Base-by-base conservation (phyloP, 2,797 vertebrate species). In the Pantherophis alleghaniensis region DNA sequence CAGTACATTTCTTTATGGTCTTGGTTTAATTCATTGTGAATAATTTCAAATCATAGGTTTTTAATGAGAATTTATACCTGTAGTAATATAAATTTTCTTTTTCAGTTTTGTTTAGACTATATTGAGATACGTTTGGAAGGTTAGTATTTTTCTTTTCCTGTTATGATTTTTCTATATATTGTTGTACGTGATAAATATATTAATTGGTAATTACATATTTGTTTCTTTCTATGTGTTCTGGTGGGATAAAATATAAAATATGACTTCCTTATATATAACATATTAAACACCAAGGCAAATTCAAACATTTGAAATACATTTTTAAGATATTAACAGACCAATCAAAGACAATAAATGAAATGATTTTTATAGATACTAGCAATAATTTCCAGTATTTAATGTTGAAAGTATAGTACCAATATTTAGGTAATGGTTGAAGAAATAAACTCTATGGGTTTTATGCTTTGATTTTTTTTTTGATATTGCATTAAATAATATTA, bases 91-190 rank as follows among this genome's bases (percentile, higher is more conserved):
- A 95, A 96, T 94, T 56, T 69, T 94, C 28, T 96, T 86, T 91
- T 96, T 24, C 93, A 99, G 99, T 99, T 99, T 97, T 98, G 98
- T 95, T 97, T 98, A 92, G 98, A 99, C 87, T 97, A 97, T 95
- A 99, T 99, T 97, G 98, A 98, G 97, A 98, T 99, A 96, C 98
- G 98, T 51, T 98, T 99, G 24, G 98, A 99, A 98, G 98, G 99
- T 99, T 98, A 95, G 97, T 93, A 94, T 92, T 92, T 94, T 95
- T 94, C 0, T 20, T 88, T 86, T 93, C 79, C 28, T 69, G 13
- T 74, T 2, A 86, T 91, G 42, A 32, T 90, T 56, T 0, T 86
- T 11, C 59, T 28, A 22, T 26, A 32, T 20, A 1, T 74, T 7
- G 11, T 69, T 61, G 26, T 16, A 66, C 2, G 53, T 3, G 42